Evolutionary conservation across 2,888 invertebrate genomes (phyloP).

Genomic region (Rhagophthalmus giganteus): DNA sequence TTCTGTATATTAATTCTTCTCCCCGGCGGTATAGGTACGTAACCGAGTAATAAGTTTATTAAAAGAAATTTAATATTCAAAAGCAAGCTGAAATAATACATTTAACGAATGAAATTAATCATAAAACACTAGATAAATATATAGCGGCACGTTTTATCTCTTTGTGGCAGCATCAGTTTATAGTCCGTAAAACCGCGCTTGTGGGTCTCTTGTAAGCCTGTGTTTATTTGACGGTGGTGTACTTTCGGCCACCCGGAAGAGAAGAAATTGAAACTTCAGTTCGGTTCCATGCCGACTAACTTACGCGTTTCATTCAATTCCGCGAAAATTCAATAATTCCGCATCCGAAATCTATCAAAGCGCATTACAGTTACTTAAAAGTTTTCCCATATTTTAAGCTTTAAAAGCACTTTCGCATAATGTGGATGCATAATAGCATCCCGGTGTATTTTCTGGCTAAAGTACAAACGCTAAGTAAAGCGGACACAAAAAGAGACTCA

Average conservation of each 20-base stretch:
- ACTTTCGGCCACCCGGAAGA: conserved; percentile 34
- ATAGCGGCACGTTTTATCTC: conserved; percentile 44
- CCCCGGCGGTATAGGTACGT: no score
- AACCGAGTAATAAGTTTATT: conserved; percentile 12
- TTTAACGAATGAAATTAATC: conserved; percentile 38
- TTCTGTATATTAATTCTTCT: no score
- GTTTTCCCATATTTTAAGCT: conserved; percentile 50
- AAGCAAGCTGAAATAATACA: conserved; percentile 41
- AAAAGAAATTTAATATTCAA: conserved; percentile 29
- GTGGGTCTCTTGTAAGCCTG: conserved; percentile 36
- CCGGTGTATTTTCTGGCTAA: conserved; percentile 18
- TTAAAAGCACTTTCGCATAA: conserved; percentile 30
- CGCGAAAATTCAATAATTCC: conserved; percentile 28
- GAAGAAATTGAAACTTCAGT: conserved; percentile 12
- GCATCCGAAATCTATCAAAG: conserved; percentile 50
- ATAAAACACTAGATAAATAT: conserved; percentile 44
- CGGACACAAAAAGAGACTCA: background rate
- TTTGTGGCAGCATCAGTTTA: conserved; percentile 41
- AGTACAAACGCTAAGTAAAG: conserved; percentile 17
- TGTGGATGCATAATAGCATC: conserved; percentile 28
- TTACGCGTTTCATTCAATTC: conserved; percentile 9
- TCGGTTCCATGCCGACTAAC: conserved; percentile 4
- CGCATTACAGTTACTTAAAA: conserved; percentile 51
- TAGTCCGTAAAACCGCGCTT: conserved; percentile 37
- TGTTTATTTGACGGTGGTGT: conserved; percentile 38